These are phyloP conservation scores for Prionailurus viverrinus DNA, from an alignment of 2,113 vertebrate species.

Conservation along the genomic window DNA sequence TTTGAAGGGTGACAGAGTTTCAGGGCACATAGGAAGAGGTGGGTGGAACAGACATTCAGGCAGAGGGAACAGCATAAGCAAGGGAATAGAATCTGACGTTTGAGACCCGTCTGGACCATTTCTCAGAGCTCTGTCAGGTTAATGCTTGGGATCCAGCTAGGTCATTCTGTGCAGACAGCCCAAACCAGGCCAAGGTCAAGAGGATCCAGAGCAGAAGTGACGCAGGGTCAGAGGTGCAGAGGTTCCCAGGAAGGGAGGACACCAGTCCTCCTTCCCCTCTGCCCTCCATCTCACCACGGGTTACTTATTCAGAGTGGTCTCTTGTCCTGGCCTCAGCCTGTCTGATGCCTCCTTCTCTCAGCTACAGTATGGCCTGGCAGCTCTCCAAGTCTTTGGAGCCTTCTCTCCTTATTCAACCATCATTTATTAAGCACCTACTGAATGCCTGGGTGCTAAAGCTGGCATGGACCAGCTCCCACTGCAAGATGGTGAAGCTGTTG, in stretches of 20 bases:
- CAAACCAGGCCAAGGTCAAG: no score
- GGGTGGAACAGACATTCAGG: background rate
- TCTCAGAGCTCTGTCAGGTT: no score
- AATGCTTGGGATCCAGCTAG: no score
- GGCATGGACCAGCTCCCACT: background rate
- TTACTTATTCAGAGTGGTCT: no score
- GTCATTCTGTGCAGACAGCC: no score
- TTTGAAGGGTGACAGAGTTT: background rate
- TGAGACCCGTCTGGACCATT: no score
- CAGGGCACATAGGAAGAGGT: background rate
- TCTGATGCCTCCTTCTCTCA: no score
- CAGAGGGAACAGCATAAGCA: background rate
- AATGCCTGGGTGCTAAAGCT: background rate
- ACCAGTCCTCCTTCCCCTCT: background rate
- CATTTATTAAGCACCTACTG: background rate
- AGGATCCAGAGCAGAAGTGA: no score
- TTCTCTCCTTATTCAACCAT: background rate
- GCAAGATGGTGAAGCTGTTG: background rate
- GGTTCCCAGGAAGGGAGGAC: background rate
- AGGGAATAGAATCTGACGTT: no score
- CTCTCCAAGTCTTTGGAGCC: no score
- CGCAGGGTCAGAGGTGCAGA: no score
- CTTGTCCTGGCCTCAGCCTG: background rate
- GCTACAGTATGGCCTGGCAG: no score
- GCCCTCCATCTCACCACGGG: background rate